A percentile compares a stretch with the other conserved stretches of the same genome.
phyloP scores from a whole-genome alignment of 2,797 vertebrate species.

The Bradypodion pumilum region DNA sequence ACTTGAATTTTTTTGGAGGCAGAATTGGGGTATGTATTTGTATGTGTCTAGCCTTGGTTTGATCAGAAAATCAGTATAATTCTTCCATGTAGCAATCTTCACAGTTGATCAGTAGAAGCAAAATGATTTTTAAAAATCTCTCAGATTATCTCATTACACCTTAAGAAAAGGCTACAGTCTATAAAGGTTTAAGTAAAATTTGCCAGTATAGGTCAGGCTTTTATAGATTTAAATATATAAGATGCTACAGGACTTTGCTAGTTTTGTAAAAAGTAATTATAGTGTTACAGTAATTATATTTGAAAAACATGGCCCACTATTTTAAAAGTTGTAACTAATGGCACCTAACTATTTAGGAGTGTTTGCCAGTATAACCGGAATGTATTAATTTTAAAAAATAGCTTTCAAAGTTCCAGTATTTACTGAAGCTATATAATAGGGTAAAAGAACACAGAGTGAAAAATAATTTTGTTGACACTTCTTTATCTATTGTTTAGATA shows the following conservation, averaged over 20 bases:
- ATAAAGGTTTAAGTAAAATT: too few species aligned
- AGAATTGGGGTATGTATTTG: constrained; percentile 87
- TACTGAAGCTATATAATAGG: not conserved
- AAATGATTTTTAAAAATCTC: not conserved
- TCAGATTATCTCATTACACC: too few species aligned
- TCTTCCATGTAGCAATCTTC: not conserved
- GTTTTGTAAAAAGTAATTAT: not conserved
- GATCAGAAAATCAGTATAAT: not conserved
- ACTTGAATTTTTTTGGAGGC: constrained; percentile 92
- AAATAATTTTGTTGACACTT: not conserved
- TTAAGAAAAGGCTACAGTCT: too few species aligned
- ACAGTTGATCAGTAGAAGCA: not conserved
- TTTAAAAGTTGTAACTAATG: too few species aligned
- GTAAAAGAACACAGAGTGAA: not conserved
- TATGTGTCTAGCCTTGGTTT: constrained; percentile 5
- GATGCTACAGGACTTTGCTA: not conserved
- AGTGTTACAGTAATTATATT: too few species aligned
- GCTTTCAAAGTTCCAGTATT: not conserved
- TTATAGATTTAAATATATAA: not conserved
- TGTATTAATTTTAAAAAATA: not conserved
- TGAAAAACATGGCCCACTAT: too few species aligned
- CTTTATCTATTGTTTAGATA: not conserved
- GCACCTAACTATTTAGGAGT: not conserved
- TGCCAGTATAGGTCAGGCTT: not conserved
- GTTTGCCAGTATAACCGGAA: not conserved